A percentile compares a stretch with the other conserved stretches of the same genome.
phyloP scores from a whole-genome alignment of 2,888 invertebrate genomes.

The Megalurothrips usitatus region DNA sequence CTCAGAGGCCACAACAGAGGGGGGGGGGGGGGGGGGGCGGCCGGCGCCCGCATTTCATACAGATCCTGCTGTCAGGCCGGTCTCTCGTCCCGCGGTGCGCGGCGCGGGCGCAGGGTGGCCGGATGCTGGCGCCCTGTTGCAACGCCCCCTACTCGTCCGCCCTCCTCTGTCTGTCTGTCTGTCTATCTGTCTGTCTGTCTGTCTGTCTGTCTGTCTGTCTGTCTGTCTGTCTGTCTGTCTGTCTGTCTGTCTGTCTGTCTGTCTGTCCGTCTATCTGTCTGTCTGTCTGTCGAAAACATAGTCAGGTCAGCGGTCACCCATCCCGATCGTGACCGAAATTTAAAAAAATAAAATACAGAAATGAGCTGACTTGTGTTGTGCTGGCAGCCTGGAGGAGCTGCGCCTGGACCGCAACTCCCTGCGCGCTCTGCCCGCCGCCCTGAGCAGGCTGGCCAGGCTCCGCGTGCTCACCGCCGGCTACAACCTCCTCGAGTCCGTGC shows the following conservation, averaged over 20 bases:
- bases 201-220: no score
- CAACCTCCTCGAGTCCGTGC: slow-evolving; percentile 52
- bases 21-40: not conserved
- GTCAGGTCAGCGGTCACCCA: no score
- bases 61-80: not conserved
- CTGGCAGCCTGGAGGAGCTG: slow-evolving; percentile 68
- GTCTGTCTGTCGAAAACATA: no score
- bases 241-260: no score
- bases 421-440: slow-evolving; percentile 56
- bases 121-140: slow-evolving; percentile 8
- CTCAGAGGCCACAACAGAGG: not conserved
- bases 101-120: not conserved
- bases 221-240: no score
- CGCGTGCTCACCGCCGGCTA: slow-evolving; percentile 57
- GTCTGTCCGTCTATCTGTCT: no score
- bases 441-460: slow-evolving; percentile 57
- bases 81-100: not conserved
- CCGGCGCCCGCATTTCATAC: not conserved
- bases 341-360: no score
- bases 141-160: not conserved
- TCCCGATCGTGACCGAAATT: no score
- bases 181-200: no score
- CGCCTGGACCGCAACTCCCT: slow-evolving; percentile 68
- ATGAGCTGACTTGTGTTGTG: no score
- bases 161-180: not conserved